Evolutionary conservation across 2,888 invertebrate species (phyloP).

Genomic region (Papilio demoleus): DNA sequence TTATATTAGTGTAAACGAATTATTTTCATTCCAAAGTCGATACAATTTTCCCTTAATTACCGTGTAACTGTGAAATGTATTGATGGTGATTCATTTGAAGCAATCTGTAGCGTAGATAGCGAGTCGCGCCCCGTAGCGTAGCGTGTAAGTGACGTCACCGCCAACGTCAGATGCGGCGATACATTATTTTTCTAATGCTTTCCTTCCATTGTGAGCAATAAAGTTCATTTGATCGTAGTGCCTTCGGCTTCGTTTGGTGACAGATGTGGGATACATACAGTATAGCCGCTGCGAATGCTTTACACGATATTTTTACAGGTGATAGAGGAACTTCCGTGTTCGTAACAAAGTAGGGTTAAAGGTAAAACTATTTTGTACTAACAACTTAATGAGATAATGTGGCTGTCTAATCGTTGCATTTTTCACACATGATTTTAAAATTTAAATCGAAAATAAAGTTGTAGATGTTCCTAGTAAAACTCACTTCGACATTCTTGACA

Average conservation of each 20-base stretch:
- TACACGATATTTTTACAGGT: slow-evolving; percentile 81
- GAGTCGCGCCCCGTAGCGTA: slow-evolving; percentile 56
- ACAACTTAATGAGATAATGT: slow-evolving; percentile 68
- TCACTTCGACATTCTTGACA: slow-evolving; percentile 68
- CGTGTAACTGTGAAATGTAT: slow-evolving; percentile 51
- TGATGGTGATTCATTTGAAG: slow-evolving; percentile 52
- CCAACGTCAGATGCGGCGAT: slow-evolving; percentile 70
- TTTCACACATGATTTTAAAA: slow-evolving; percentile 71
- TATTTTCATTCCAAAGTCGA: slow-evolving; percentile 64
- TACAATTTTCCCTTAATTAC: slow-evolving; percentile 60
- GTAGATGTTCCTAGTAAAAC: slow-evolving; percentile 76
- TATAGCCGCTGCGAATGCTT: slow-evolving; percentile 78
- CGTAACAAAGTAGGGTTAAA: slow-evolving; percentile 74
- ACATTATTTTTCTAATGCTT: slow-evolving; percentile 80
- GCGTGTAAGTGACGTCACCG: slow-evolving; percentile 55
- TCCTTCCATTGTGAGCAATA: slow-evolving; percentile 78
- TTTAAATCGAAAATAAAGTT: slow-evolving; percentile 61
- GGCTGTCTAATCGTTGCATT: slow-evolving; percentile 80
- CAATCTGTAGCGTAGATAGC: slow-evolving; percentile 59
- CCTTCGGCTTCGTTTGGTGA: slow-evolving; percentile 79
- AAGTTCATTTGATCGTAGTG: slow-evolving; percentile 79
- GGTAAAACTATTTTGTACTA: slow-evolving; percentile 75
- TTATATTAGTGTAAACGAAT: slow-evolving; percentile 44
- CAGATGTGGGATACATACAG: slow-evolving; percentile 61
- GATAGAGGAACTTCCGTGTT: slow-evolving; percentile 77